Conservation (phyloP, 1,140 invertebrate genomes). For the Drosophila chauvacae region DNA sequence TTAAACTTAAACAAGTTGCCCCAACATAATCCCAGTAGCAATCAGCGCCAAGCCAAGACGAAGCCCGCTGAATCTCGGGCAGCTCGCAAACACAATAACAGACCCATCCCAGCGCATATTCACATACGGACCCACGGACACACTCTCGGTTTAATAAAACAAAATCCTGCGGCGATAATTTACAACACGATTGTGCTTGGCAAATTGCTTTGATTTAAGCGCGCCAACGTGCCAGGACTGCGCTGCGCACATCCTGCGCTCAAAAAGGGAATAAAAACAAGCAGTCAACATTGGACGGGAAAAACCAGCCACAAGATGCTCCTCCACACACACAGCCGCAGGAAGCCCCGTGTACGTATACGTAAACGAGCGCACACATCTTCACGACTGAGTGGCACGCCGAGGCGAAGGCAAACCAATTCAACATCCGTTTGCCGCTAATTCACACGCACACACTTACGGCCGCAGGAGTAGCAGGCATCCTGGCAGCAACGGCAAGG, state of each 20-base stretch:
- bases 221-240: constrained; percentile 76
- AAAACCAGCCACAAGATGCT: constrained; percentile 76
- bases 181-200: constrained; percentile 78
- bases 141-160: constrained; percentile 76
- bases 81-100: constrained; percentile 21
- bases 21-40: constrained; percentile 43
- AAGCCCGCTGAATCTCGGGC: constrained; percentile 42
- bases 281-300: constrained; percentile 72
- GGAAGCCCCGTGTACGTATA: constrained; percentile 1
- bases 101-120: constrained; percentile 26
- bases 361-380: constrained; percentile 32
- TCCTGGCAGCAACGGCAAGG: constrained; percentile 51
- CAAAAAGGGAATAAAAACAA: constrained; percentile 77
- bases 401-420: constrained; percentile 78
- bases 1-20: constrained; percentile 20
- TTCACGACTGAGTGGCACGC: constrained; percentile 74
- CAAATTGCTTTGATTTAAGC: constrained; percentile 82
- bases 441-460: constrained; percentile 69
- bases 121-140: constrained; percentile 51
- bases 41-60: constrained; percentile 19
- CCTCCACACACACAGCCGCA: constrained; percentile 32
- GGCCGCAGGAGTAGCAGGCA: constrained; percentile 21
- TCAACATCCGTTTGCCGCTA: constrained; percentile 82
- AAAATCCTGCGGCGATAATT: constrained; percentile 81
- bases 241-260: constrained; percentile 48